Evolutionary conservation across 2,888 invertebrate genomes (phyloP).

Genomic region (Cryptophagus acutangulus): DNA sequence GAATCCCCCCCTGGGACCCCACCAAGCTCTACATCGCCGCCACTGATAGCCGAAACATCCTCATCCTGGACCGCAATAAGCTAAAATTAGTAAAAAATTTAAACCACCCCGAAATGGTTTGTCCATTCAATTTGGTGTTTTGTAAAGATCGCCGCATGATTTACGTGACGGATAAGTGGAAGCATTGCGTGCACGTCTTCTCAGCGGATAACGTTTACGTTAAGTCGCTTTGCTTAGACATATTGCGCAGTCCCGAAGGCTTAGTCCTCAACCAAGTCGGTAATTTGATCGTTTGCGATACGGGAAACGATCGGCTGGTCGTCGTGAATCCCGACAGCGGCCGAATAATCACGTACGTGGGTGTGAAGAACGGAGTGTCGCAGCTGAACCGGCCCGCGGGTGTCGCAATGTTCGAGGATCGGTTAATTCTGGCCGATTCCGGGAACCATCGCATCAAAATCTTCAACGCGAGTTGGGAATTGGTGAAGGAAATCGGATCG

Average conservation of each 20-base stretch:
- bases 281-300: slow-evolving; percentile 68
- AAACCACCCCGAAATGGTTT: slow-evolving; percentile 55
- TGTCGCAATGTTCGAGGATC: slow-evolving; percentile 57
- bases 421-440: slow-evolving; percentile 60
- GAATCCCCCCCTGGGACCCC: slow-evolving; percentile 59
- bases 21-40: slow-evolving; percentile 64
- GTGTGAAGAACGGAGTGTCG: slow-evolving; percentile 45
- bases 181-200: slow-evolving; percentile 65
- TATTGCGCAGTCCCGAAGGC: slow-evolving; percentile 70
- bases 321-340: slow-evolving; percentile 56
- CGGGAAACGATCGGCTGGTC: slow-evolving; percentile 69
- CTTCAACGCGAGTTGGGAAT: slow-evolving; percentile 48
- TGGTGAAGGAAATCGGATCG: slow-evolving; percentile 60
- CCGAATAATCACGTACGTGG: slow-evolving; percentile 58
- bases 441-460: slow-evolving; percentile 65
- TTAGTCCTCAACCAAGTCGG: slow-evolving; percentile 53
- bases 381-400: slow-evolving; percentile 65
- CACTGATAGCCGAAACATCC: slow-evolving; percentile 40
- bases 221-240: slow-evolving; percentile 57
- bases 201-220: slow-evolving; percentile 58
- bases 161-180: slow-evolving; percentile 64
- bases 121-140: slow-evolving; percentile 59
- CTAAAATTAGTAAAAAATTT: slow-evolving; percentile 51
- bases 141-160: slow-evolving; percentile 55
- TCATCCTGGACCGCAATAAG: slow-evolving; percentile 36